Conservation (phyloP, 2,797 vertebrate genomes). For the Gephyroberyx darwinii region DNA sequence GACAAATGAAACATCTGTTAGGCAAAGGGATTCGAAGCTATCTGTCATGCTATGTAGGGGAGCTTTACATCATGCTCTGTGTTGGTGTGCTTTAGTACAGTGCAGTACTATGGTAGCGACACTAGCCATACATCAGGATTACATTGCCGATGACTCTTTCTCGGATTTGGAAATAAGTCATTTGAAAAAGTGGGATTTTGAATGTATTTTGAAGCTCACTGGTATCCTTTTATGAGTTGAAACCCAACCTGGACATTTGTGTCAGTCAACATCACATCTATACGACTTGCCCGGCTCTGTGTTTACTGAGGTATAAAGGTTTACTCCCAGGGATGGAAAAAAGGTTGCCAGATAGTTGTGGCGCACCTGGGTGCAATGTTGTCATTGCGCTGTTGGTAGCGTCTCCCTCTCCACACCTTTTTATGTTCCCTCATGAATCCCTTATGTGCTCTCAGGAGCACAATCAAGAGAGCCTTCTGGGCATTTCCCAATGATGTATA, state of each 20-base stretch:
- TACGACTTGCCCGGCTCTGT: constrained; percentile 1
- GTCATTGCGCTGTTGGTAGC: constrained; percentile 24
- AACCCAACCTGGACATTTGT: background rate
- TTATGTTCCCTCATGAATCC: constrained; percentile 65
- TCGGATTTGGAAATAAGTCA: background rate
- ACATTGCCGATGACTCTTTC: background rate
- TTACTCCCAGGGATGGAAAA: constrained; percentile 7
- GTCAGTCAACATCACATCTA: constrained; percentile 3
- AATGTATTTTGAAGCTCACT: no score
- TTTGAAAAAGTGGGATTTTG: no score
- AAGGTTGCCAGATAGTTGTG: constrained; percentile 2
- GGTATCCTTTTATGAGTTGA: background rate
- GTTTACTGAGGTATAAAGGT: constrained; percentile 24
- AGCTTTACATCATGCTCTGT: constrained; percentile 21
- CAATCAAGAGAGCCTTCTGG: constrained; percentile 60
- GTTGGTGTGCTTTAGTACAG: constrained; percentile 11
- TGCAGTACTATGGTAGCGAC: background rate
- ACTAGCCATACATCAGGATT: background rate
- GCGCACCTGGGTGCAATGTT: constrained; percentile 42
- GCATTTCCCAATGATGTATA: constrained; percentile 58
- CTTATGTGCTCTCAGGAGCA: constrained; percentile 57
- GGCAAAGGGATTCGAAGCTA: constrained; percentile 31
- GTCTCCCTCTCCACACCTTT: constrained; percentile 40
- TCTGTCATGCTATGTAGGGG: constrained; percentile 16
- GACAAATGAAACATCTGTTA: constrained; percentile 52